A percentile compares a stretch with the other conserved stretches of the same genome.
phyloP scores from a whole-genome alignment of 2,797 vertebrate genomes.

The Antrozous pallidus region DNA sequence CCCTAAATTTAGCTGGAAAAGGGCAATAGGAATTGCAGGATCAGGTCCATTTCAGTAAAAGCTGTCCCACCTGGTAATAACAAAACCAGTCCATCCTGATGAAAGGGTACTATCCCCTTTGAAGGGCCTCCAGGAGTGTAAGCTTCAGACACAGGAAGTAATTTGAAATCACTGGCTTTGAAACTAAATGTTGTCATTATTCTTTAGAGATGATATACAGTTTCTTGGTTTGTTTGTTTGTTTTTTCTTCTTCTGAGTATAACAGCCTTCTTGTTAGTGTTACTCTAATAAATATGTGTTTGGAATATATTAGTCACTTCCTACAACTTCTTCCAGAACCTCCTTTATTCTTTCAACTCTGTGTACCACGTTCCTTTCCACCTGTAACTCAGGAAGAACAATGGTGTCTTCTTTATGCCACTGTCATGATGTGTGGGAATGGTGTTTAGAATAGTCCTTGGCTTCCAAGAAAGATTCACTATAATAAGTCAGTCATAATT shows the following conservation, averaged over 20 bases:
- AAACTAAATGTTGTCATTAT: not conserved
- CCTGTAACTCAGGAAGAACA: not conserved
- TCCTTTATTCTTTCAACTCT: not conserved
- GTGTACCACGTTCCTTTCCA: not conserved
- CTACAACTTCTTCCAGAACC: not conserved
- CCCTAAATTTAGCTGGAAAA: not conserved
- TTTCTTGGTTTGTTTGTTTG: not conserved
- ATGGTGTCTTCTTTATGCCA: not conserved
- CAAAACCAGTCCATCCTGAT: not conserved
- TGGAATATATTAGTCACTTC: not conserved
- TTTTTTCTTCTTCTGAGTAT: not conserved
- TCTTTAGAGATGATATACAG: not conserved
- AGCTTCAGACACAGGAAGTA: not conserved
- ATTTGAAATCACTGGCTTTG: not conserved
- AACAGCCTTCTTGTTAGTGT: not conserved
- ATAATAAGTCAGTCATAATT: not conserved
- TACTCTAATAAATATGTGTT: not conserved
- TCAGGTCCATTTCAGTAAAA: not conserved
- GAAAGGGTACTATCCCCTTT: accelerated
- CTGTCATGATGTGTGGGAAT: not conserved
- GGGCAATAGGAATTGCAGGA: not conserved
- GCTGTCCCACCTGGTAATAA: not conserved
- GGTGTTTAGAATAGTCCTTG: not conserved
- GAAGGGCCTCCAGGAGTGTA: not conserved
- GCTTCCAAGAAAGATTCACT: not conserved